Base-by-base conservation (phyloP, 2,797 vertebrate genomes). In the Alfaro cultratus region DNA sequence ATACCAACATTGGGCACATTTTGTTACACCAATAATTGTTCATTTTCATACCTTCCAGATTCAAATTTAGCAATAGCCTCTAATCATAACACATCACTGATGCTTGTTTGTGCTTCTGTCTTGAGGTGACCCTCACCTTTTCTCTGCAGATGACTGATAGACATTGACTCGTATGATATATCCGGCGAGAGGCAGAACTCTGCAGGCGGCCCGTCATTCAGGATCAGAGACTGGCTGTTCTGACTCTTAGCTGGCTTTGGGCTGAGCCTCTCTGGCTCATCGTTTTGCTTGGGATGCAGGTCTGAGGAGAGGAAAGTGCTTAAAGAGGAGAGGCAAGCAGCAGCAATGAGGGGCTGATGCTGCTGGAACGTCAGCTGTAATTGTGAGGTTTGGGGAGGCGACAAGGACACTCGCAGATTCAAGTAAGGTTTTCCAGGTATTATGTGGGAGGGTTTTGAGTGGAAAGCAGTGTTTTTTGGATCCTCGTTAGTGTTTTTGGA, bases 141-240 rank as follows among this genome's bases (percentile, higher is more conserved):
- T 91, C 98, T 98, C 95, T 99, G 98, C 82, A 97, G 93, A 79
- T 98, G 91, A 81, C 98, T 97, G 0, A 98, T 96, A 81, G 98
- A 98, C 92, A 98, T 93, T 23, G 96, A 96, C 84, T 98, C 97
- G 0, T 96, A 96, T 76, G 93, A 96, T 70, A 96, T 94, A 51
- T 98, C 97, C 0, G 97, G 97, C 0, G 97, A 98, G 60, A 97
- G 95, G 86, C 96, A 97, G 93, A 98, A 97, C 88, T 99, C 97
- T 21, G 95, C 93, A 0, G 97, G 97, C 0, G 96, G 97, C 78
- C 95, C 97, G 92, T 98, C 97, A 0, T 96, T 96, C 92, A 96
- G 91, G 9, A 96, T 96, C 88, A 97, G 96, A 87, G 97, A 96
- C 84, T 98, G 97, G 23, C 64, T 92, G 36, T 81, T 87, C 51